Base-by-base conservation (phyloP, 2,888 invertebrate genomes). In the Pheosia tremula region DNA sequence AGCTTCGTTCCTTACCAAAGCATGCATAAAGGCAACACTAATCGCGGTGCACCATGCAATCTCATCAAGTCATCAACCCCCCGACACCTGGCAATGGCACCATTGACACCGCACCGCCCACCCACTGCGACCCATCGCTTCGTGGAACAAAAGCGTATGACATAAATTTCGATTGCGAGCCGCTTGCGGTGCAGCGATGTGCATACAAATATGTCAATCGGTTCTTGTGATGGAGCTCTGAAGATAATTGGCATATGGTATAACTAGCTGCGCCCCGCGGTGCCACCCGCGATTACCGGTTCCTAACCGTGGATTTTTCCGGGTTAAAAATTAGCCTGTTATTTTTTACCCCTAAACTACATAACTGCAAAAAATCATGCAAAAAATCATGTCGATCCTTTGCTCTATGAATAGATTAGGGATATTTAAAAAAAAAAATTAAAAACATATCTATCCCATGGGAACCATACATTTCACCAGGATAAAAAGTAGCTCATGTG, bases 111-210 rank as follows among this genome's bases (percentile, higher is more conserved):
- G 24, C 24, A 24, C 60, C 59, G 86, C 76, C 89, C 90, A 89
- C 90, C 91, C 91, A 90, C 72, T 67, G 78, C 38, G 83, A 81
- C 69, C 57, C 72, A 69, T 58, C 68, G 68, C 70, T 89, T 88
- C 89, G 82, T 71, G 83, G 89, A 89, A 81, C 79, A 81, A 81
- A 82, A 78, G 80, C 73, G 72, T 73, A 72, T 79, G 81, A 83
- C 84, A 87, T 84, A 84, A 84, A 87, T 55, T 86, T 83, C 77
- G 81, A 82, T 70, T 74, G 80, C 74, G 66, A 67, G 66, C 56
- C 59, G 68, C 57, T 64, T 69, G 74, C 79, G 66, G 66, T 73
- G 72, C 68, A 68, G 72, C 77, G 69, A 71, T 63, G 67, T 81
- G 88, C 85, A 87, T 87, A 85, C 84, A 80, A 85, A 89, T 87